Base-by-base conservation (phyloP, 2,797 vertebrate species). In the Silurus aristotelis region DNA sequence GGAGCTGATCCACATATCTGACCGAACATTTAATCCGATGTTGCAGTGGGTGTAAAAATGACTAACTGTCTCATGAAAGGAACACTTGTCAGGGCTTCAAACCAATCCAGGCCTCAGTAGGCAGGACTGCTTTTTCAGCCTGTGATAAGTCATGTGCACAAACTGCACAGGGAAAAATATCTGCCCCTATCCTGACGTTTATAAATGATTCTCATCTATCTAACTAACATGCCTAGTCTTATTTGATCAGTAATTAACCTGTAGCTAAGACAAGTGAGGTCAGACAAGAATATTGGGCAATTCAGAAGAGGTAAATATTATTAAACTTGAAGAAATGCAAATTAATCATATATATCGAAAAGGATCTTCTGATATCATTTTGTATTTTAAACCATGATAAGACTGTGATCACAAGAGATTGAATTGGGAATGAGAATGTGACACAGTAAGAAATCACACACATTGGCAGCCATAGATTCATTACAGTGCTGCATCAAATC, bases 1-100 rank as follows among this genome's bases (percentile, higher is more conserved):
- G 60, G 78, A 61, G 52, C n/a, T 72, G 17, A 85, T 84, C 75
- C 81, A 81, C 25, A 14, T 10, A 13, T 87, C 87, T 91, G 86
- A 91, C 86, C 89, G 89, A 88, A 87, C 88, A 86, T 19, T 82
- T 85, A 83, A 87, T 92, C 68, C 14, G 2, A 82, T 83, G 85
- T 87, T 90, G 83, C 89, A 86, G 61, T 75, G 48, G 87, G 83
- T 90, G 90, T 87, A 80, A 88, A 90, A 88, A 89, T 91, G 91
- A 92, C 84, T 90, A 91, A 91, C 90, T 80, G 84, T 87, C 89
- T 91, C 85, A 88, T 90, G 82, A 92, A 91, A 91, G 92, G 88
- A 92, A 94, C 89, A 91, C 90, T 91, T 93, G 89, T 90, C 90
- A 88, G 89, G 89, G 90, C 89, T 91, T 93, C 90, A 91, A 89